Evolutionary conservation across 2,797 vertebrate genomes (phyloP).

Genomic region (Morus bassanus): DNA sequence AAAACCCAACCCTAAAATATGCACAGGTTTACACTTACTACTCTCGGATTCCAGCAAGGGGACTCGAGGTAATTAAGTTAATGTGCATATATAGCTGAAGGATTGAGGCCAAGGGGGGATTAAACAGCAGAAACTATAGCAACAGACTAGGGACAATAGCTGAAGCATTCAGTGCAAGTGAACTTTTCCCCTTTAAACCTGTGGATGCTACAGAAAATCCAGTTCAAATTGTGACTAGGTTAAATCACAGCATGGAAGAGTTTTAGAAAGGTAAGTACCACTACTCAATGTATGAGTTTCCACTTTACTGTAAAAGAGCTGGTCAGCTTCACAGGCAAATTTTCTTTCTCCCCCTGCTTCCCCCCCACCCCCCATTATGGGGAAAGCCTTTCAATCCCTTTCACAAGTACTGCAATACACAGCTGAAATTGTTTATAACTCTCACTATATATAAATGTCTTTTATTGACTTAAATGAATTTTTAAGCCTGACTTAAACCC

Average conservation of each 20-base stretch:
- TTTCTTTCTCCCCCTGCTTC: accelerated
- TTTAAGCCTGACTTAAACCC: background rate
- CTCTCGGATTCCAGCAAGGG: background rate
- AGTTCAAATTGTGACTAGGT: background rate
- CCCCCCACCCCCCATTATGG: too few relatives aligned
- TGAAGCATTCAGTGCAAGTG: background rate
- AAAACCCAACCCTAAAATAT: background rate
- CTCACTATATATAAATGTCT: background rate
- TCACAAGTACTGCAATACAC: background rate
- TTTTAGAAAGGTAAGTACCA: background rate
- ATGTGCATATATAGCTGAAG: slow-evolving; percentile 16
- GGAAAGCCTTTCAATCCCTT: background rate
- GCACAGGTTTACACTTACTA: background rate
- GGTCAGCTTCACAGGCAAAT: background rate
- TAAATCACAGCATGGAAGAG: background rate
- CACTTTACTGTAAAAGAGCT: background rate
- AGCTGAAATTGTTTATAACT: background rate
- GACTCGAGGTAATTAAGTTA: slow-evolving; percentile 38
- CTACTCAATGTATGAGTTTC: background rate
- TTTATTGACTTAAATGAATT: background rate
- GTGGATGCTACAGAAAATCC: background rate
- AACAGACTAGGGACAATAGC: slow-evolving; percentile 3
- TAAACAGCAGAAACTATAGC: slow-evolving; percentile 38
- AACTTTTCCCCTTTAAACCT: slow-evolving; percentile 52
- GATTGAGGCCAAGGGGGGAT: slow-evolving; percentile 57